Percentiles rank a stretch among this genome's conserved stretches.
Evolutionary conservation across 2,888 invertebrate species (phyloP).

Genomic region (Plusia festucae): DNA sequence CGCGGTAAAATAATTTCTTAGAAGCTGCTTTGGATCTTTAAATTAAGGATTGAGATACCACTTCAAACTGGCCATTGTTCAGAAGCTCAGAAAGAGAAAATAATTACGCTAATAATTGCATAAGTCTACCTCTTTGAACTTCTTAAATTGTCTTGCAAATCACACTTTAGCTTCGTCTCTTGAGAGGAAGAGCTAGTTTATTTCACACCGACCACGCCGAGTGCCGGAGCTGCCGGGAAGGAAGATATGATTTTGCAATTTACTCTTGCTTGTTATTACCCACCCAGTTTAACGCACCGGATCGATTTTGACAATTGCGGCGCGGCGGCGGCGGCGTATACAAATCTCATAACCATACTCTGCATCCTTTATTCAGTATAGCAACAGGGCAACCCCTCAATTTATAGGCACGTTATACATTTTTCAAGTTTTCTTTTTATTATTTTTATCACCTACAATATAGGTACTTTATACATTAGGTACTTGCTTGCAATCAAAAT

Average conservation of each 20-base stretch:
- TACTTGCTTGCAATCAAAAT: too few species aligned
- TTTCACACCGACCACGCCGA: conserved; percentile 20
- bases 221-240: conserved; percentile 21
- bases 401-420: too few species aligned
- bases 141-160: conserved; percentile 12
- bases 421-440: background rate
- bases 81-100: too few species aligned
- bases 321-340: background rate
- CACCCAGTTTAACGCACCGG: conserved; percentile 3
- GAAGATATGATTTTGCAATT: conserved; percentile 34
- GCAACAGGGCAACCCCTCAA: background rate
- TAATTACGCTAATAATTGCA: too few species aligned
- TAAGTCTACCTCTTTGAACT: background rate
- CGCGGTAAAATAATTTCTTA: too few species aligned
- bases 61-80: too few species aligned
- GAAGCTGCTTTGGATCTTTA: too few species aligned
- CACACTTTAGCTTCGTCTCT: conserved; percentile 65
- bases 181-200: conserved; percentile 67
- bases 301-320: conserved; percentile 14
- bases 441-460: too few species aligned
- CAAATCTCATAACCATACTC: background rate
- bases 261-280: conserved; percentile 9
- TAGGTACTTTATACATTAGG: too few species aligned
- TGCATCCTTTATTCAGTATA: background rate
- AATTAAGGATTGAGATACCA: too few species aligned